These are phyloP conservation scores for Clamator glandarius DNA, from an alignment of 2,797 vertebrate species.

Conservation along the genomic window DNA sequence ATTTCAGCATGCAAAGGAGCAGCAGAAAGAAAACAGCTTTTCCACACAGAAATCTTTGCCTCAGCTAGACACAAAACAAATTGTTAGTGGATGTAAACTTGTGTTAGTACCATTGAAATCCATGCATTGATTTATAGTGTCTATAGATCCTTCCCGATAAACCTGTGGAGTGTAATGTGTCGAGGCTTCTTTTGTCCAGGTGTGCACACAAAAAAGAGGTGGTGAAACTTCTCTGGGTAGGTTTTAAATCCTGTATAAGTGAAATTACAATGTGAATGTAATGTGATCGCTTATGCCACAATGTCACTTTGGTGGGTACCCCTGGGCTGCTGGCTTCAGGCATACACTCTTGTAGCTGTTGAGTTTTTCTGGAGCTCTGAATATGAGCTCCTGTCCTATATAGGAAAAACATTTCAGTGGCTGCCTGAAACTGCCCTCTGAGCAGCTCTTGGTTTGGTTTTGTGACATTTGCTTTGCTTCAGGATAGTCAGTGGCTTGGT, in stretches of 20 bases:
- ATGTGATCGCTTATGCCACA: neutral
- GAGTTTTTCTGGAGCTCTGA: neutral
- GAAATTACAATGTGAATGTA: neutral
- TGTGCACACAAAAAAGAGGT: neutral
- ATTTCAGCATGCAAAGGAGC: neutral
- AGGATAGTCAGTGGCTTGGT: neutral
- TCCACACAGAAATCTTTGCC: neutral
- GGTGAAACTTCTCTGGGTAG: neutral
- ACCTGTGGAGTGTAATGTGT: neutral
- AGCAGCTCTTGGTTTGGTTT: neutral
- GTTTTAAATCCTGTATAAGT: neutral
- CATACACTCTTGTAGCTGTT: neutral
- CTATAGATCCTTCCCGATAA: neutral
- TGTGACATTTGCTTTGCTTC: neutral
- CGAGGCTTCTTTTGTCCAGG: neutral
- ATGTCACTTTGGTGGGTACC: too few relatives aligned
- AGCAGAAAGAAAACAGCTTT: neutral
- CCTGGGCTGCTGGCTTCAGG: neutral
- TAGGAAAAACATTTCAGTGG: neutral
- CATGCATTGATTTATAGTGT: neutral
- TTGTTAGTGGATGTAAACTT: neutral
- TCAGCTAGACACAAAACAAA: neutral
- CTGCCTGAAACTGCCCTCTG: neutral
- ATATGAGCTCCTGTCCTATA: too few relatives aligned
- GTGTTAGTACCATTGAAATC: neutral